These are phyloP conservation scores for Pseudomyrmex cubaensis DNA, from an alignment of 1,140 invertebrate species.

Conservation along the genomic window DNA sequence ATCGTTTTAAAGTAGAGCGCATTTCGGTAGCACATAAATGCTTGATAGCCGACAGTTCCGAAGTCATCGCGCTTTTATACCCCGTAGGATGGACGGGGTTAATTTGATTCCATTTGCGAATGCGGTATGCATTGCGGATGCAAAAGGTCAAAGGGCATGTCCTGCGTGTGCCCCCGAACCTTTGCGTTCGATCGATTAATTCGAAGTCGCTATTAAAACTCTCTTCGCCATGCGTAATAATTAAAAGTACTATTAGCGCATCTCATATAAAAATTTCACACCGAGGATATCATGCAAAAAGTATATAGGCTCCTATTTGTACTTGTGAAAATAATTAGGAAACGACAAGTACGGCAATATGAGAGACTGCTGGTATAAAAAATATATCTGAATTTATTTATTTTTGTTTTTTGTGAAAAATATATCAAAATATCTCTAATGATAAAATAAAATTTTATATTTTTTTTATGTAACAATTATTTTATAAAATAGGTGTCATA, in stretches of 20 bases:
- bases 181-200: slow-evolving; percentile 45
- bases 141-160: slow-evolving; percentile 52
- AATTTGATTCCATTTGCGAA: slow-evolving; percentile 52
- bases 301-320: background rate
- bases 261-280: slow-evolving; percentile 6
- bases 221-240: slow-evolving; percentile 26
- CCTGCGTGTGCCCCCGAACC: background rate
- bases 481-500: background rate
- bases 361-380: too few relatives aligned
- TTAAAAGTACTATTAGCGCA: slow-evolving; percentile 18
- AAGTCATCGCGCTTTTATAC: slow-evolving; percentile 56
- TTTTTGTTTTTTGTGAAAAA: background rate
- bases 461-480: background rate
- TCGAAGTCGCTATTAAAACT: slow-evolving; percentile 43
- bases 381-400: too few relatives aligned
- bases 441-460: background rate
- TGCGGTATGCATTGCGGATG: slow-evolving; percentile 58
- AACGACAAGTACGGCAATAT: background rate
- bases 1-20: slow-evolving; percentile 41
- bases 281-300: background rate
- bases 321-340: background rate
- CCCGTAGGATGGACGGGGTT: slow-evolving; percentile 46
- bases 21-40: slow-evolving; percentile 42
- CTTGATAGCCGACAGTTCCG: slow-evolving; percentile 43
- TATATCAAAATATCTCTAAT: background rate